Percentiles rank a stretch among this genome's conserved stretches.
These are phyloP conservation scores for Diceros bicornis DNA, from an alignment of 2,797 vertebrate species.

Conservation along the genomic window DNA sequence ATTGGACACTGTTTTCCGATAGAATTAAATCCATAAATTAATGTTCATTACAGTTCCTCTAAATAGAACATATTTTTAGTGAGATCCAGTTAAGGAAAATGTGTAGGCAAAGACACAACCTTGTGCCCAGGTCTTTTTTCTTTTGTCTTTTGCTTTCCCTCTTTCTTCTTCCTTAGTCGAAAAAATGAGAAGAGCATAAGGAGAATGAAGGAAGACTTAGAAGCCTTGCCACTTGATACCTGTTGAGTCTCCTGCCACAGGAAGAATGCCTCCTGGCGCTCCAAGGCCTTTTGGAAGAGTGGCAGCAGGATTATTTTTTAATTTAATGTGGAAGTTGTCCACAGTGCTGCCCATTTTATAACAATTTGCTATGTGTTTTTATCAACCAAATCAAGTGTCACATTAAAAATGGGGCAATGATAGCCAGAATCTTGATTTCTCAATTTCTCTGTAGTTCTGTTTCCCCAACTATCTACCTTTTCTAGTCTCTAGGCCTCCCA, in stretches of 20 bases:
- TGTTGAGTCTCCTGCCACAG: not conserved
- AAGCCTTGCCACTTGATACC: not conserved
- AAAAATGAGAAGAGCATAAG: not conserved
- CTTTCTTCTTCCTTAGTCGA: not conserved
- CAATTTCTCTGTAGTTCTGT: not conserved
- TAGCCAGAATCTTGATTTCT: not conserved
- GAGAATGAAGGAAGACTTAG: not conserved
- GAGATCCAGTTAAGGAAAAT: not conserved
- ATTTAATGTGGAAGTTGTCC: not conserved
- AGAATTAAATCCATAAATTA: not conserved
- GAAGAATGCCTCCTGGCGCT: not conserved
- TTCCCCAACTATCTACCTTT: not conserved
- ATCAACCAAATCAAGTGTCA: not conserved
- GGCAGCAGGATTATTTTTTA: not conserved
- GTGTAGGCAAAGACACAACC: not conserved
- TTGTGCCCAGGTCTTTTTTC: not conserved
- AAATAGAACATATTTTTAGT: not conserved
- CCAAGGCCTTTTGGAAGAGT: not conserved
- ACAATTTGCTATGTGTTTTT: not conserved
- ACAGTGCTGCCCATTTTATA: not conserved
- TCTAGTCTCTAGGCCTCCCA: not conserved
- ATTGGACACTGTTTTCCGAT: not conserved
- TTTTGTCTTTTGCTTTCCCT: not conserved
- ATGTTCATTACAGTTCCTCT: not conserved
- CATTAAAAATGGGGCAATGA: not conserved